Conservation (phyloP, 2,797 vertebrate species). For the Helicolenus hilgendorfi region DNA sequence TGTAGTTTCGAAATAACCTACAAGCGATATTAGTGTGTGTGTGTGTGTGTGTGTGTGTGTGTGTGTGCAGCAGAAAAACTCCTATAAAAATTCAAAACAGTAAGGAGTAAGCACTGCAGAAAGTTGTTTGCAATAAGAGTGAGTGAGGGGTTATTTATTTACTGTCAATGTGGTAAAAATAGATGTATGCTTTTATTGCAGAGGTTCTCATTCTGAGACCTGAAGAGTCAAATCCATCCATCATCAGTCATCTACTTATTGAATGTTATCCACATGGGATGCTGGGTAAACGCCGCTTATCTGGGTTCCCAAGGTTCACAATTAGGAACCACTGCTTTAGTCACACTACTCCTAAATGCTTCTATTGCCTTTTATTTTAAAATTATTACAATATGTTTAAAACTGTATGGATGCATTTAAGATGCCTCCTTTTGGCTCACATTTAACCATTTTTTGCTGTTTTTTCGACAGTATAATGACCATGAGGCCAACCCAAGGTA, state of each 20-base stretch:
- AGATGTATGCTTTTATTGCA: background rate
- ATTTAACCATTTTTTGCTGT: background rate
- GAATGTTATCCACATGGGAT: background rate
- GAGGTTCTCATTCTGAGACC: background rate
- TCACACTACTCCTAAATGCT: background rate
- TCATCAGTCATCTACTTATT: background rate
- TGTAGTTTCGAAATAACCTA: background rate
- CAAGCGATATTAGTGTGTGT: too few relatives aligned
- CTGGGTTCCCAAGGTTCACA: background rate
- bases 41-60: too few relatives aligned
- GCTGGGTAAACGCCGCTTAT: background rate
- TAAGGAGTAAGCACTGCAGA: background rate
- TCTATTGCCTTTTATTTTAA: background rate
- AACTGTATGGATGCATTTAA: background rate
- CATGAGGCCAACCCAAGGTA: background rate
- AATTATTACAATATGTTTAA: background rate
- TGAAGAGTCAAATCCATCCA: background rate
- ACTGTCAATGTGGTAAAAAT: background rate
- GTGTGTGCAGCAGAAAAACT: too few relatives aligned
- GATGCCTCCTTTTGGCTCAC: background rate
- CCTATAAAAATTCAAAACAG: background rate
- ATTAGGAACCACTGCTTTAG: background rate
- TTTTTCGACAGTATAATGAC: background rate
- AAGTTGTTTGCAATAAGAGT: background rate
- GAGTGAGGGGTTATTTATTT: background rate